A percentile compares a stretch with the other conserved stretches of the same genome.
These are phyloP conservation scores for Aspiorhynchus laticeps DNA, from an alignment of 2,113 vertebrate species.

Conservation along the genomic window DNA sequence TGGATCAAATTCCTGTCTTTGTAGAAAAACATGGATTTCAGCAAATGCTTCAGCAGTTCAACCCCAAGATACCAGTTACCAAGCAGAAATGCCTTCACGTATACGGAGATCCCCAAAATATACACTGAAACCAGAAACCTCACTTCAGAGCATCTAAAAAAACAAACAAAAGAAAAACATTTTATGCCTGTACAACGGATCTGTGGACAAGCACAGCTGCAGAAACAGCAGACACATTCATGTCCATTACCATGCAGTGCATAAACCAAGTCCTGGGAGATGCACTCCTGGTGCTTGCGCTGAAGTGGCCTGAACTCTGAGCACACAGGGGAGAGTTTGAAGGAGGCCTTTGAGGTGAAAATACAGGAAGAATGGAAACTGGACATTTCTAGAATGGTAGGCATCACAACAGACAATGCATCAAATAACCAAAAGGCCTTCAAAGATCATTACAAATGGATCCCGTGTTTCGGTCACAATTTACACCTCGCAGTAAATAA, in stretches of 20 bases:
- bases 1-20: too few relatives aligned
- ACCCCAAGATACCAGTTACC: too few relatives aligned
- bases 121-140: background rate
- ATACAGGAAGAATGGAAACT: background rate
- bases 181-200: background rate
- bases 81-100: background rate
- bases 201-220: background rate
- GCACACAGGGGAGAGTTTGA: background rate
- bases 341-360: background rate
- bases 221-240: background rate
- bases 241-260: background rate
- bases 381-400: background rate
- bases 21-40: too few relatives aligned
- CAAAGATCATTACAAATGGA: background rate
- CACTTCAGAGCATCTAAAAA: background rate
- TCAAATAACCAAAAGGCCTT: background rate
- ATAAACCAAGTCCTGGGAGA: background rate
- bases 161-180: background rate
- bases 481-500: too few relatives aligned
- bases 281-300: background rate
- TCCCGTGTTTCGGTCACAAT: too few relatives aligned
- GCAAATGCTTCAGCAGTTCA: too few relatives aligned
- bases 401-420: background rate
- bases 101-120: too few relatives aligned
- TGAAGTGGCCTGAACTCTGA: background rate